Base-by-base conservation (phyloP, 2,888 invertebrate genomes). In the Xestoiulus laeticollis region DNA sequence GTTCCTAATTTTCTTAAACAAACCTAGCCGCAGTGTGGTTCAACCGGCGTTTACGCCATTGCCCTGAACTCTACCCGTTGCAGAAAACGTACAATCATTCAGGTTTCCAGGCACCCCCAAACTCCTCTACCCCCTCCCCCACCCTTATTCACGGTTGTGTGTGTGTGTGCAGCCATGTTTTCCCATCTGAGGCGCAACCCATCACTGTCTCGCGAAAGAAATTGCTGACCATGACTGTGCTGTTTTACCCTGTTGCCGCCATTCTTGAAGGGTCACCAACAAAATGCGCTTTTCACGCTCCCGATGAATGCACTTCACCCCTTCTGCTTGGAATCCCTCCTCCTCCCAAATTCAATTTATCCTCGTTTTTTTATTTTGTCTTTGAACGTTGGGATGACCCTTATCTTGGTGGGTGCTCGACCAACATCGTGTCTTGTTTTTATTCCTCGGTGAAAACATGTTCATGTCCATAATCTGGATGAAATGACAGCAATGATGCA, bases 1-100 rank as follows among this genome's bases (percentile, higher is more conserved):
- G 78, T 78, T 78, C 30, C 78, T 78, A 78, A 78, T 78, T 78
- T 30, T 78, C 78, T 78, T 78, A 78, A 78, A 78, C 78, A 78
- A 78, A 78, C 78, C 30, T 78, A 30, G 14, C 22, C 22, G 59
- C 19, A 22, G 59, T n/a, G n/a, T 38, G 38, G 38, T 38, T 38
- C 38, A 38, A 38, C 38, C 59, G 59, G 59, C 48, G 48, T 59
- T 59, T 59, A 22, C 78, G 78, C 10, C 78, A 30, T 78, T 26
- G 78, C 30, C 78, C 78, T 30, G 78, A 78, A 78, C 78, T 78
- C 30, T 78, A 78, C 78, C 78, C 30, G 78, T 78, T 78, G 30
- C 78, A 78, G 78, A 78, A 38, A 78, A 30, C 78, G 78, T 78
- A 78, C 30, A 78, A 78, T 78, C 78, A 78, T 78, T 78, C 78